Percentiles rank a stretch among this genome's conserved stretches.
phyloP scores from a whole-genome alignment of 2,113 vertebrate species.

The Marmota monax region DNA sequence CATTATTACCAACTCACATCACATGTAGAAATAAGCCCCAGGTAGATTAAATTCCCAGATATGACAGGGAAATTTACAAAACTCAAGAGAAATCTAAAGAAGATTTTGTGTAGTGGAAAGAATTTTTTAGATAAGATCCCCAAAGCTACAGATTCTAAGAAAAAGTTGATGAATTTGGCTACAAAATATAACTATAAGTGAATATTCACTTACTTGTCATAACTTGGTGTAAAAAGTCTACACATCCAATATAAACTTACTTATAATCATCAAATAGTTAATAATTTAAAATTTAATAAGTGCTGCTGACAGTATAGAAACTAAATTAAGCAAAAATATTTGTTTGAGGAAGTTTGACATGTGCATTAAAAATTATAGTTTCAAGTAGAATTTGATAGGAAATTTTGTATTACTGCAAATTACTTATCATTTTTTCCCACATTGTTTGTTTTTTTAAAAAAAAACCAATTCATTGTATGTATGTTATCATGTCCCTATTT shows the following conservation, averaged over 20 bases:
- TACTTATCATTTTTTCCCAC: background rate
- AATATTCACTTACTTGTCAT: background rate
- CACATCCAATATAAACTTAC: background rate
- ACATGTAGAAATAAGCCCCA: background rate
- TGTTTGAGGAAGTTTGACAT: background rate
- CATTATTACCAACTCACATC: background rate
- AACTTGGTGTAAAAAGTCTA: background rate
- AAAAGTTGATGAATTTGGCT: background rate
- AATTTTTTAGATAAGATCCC: background rate
- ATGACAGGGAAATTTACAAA: background rate
- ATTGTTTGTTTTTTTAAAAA: background rate
- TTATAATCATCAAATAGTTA: background rate
- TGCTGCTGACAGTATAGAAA: background rate
- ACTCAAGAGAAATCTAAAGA: background rate
- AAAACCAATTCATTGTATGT: background rate
- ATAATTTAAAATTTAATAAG: slow-evolving; percentile 7
- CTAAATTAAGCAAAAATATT: background rate
- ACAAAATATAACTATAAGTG: background rate
- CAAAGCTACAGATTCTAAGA: background rate
- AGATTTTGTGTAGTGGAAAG: background rate
- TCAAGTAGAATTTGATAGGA: background rate
- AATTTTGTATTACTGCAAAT: background rate
- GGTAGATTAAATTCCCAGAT: background rate
- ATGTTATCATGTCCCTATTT: background rate
- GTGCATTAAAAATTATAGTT: slow-evolving; percentile 29